Conservation (phyloP, 2,113 vertebrate species). For the Xerus inauris region DNA sequence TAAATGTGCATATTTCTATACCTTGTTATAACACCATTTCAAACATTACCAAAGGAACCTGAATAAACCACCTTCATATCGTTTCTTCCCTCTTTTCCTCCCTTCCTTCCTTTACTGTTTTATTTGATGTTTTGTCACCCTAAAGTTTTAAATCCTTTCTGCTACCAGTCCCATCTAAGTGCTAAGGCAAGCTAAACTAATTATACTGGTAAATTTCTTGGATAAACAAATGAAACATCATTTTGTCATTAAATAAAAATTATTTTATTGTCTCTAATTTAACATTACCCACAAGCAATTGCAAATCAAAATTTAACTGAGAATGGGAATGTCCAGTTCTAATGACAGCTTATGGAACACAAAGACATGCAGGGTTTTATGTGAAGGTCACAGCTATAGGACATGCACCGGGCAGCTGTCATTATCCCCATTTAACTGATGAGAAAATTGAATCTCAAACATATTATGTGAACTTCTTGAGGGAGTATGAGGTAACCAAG, state of each 20-base stretch:
- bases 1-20: not conserved
- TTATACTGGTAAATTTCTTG: not conserved
- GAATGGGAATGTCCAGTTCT: not conserved
- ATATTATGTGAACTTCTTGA: not conserved
- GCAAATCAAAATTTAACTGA: not conserved
- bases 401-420: not conserved
- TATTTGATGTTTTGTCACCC: not conserved
- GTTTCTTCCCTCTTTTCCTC: not conserved
- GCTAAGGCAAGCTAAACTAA: not conserved
- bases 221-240: constrained; percentile 48
- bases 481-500: not conserved
- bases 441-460: not conserved
- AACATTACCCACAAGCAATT: not conserved
- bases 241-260: not conserved
- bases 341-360: not conserved
- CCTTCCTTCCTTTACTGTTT: not conserved
- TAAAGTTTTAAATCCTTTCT: not conserved
- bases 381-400: not conserved
- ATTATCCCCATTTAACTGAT: not conserved
- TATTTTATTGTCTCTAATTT: not conserved
- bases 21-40: not conserved
- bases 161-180: not conserved
- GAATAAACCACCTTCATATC: not conserved
- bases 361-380: rapidly evolving
- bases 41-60: not conserved